A percentile compares a stretch with the other conserved stretches of the same genome.
Evolutionary conservation across 2,113 vertebrate species (phyloP).

Genomic region (Cephalopterus ornatus): DNA sequence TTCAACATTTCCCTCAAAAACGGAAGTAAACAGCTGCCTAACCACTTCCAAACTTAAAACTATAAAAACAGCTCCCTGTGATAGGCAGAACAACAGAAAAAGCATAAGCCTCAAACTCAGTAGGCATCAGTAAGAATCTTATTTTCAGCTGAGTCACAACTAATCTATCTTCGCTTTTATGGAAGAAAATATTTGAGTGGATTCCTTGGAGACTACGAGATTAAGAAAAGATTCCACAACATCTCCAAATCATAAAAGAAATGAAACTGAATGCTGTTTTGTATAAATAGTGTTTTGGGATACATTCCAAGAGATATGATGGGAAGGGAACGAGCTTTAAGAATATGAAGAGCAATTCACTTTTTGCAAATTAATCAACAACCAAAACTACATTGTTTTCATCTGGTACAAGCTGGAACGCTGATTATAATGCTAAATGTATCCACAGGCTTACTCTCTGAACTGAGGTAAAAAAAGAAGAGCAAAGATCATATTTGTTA

Average conservation of each 20-base stretch:
- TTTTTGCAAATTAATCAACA: background rate
- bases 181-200: background rate
- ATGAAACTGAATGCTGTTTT: background rate
- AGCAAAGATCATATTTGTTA: background rate
- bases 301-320: background rate
- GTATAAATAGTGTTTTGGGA: conserved; percentile 3
- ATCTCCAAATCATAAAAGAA: background rate
- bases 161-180: background rate
- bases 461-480: background rate
- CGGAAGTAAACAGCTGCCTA: background rate
- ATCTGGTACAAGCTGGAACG: background rate
- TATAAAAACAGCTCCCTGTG: background rate
- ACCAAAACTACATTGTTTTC: background rate
- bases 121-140: background rate
- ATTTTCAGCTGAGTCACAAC: background rate
- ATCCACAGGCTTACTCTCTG: background rate
- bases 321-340: background rate
- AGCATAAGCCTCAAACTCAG: background rate
- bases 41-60: background rate
- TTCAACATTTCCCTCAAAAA: background rate
- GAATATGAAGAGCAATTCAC: background rate
- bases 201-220: conserved; percentile 23
- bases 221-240: conserved; percentile 27
- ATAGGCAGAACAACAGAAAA: background rate
- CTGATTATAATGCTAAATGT: background rate